Evolutionary conservation across 2,888 invertebrate genomes (phyloP), one percentile per base, ranked within the genome.

Genomic region (Pristionchus maxplancki): DNA sequence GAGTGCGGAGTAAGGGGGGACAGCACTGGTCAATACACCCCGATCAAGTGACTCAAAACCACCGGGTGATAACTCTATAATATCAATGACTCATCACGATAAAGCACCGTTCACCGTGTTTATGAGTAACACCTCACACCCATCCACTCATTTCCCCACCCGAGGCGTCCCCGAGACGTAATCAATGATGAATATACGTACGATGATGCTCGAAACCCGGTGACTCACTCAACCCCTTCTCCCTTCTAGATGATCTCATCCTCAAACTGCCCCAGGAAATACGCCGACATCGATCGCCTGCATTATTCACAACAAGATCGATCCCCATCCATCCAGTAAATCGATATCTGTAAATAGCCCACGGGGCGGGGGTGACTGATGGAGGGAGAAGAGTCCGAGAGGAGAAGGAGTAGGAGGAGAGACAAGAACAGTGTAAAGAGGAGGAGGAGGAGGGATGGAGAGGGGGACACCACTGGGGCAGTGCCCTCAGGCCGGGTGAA

Each of bases 391-490:
- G 48, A n/a, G n/a, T n/a, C n/a, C n/a, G n/a, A n/a, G n/a, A 81
- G 31, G 31, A 48, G n/a, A 24, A 34, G 53, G 82, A 50, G 50
- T 1, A 40, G 71, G 20, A 31, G 37, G 50, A 83, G 53, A 9
- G 48, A 48, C n/a, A 40, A 24, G 50, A 81, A 83, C 78, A 78
- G 78, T 78, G 78, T 83, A 83, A 83, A 58, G 82, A 44, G 53
- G 50, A 44, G 82, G 82, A 53, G 53, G 31, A 53, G 53, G 9
- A 53, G 53, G 34, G 6, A 74, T 20, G 44, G 44, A 44, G 44
- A 44, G 44, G 50, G 37, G 82, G 58, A 34, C 53, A 53, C n/a
- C n/a, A n/a, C 37, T 28, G 83, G 58, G 83, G 83, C 34, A 83
- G 24, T 53, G 53, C 82, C 53, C 82, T 53, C n/a, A 48, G 34